Evolutionary conservation across 2,888 invertebrate species (phyloP).

Genomic region (Drosophila pseudotakahashii): DNA sequence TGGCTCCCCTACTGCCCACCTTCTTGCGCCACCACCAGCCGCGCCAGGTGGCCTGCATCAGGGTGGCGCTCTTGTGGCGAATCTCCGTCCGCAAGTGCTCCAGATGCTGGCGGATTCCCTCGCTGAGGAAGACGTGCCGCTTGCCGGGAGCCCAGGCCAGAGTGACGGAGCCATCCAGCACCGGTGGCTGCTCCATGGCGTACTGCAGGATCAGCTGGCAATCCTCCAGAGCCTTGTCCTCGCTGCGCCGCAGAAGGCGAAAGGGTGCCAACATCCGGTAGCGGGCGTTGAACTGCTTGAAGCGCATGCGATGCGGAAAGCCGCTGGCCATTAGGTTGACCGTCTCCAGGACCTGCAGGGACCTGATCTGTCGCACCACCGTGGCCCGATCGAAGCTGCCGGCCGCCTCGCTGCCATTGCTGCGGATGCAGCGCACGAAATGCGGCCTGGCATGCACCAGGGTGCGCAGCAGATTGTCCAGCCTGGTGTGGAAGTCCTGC

Average conservation of each 20-base stretch:
- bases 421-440: conserved; percentile 96
- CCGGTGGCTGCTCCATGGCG: conserved; percentile 87
- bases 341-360: conserved; percentile 95
- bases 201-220: conserved; percentile 90
- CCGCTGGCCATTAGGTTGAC: conserved; percentile 98
- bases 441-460: conserved; percentile 97
- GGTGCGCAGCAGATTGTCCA: conserved; percentile 95
- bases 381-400: conserved; percentile 93
- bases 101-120: conserved; percentile 95
- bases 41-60: conserved; percentile 94
- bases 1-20: conserved; percentile 85
- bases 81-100: conserved; percentile 92
- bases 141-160: conserved; percentile 96
- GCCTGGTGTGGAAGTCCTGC: conserved; percentile 96
- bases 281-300: conserved; percentile 94
- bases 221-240: conserved; percentile 91
- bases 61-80: conserved; percentile 91
- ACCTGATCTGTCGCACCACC: conserved; percentile 94
- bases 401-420: conserved; percentile 92
- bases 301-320: conserved; percentile 97
- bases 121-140: conserved; percentile 96
- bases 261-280: conserved; percentile 95
- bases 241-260: conserved; percentile 87
- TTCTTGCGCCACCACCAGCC: conserved; percentile 90
- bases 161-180: conserved; percentile 86